phyloP scores from a whole-genome alignment of 2,888 invertebrate genomes.

The Scaptodrosophila latifasciaeformis region DNA sequence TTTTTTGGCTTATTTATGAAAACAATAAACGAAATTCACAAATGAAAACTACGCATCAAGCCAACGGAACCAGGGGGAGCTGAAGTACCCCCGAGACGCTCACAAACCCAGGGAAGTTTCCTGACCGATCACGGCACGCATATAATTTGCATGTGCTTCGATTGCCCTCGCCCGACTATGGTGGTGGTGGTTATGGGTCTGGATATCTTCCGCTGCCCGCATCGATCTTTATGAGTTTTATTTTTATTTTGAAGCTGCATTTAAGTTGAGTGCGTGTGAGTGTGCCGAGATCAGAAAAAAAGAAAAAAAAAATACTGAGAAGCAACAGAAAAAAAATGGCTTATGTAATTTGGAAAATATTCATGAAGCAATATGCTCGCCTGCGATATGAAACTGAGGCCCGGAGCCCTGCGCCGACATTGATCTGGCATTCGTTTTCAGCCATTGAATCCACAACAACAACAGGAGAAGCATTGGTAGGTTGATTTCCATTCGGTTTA shows the following conservation, averaged over 20 bases:
- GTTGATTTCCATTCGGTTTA: too few species aligned
- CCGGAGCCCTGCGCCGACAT: slow-evolving; percentile 41
- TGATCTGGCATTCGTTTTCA: slow-evolving; percentile 62
- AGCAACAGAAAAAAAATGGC: slow-evolving; percentile 58
- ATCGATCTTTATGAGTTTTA: slow-evolving; percentile 49
- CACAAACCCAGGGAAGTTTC: slow-evolving; percentile 34
- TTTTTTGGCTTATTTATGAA: slow-evolving; percentile 57
- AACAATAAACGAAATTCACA: slow-evolving; percentile 56
- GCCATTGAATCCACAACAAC: slow-evolving; percentile 34
- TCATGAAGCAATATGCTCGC: slow-evolving; percentile 71
- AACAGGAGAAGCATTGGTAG: slow-evolving; percentile 22
- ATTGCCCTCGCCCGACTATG: too few species aligned
- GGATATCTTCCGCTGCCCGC: slow-evolving; percentile 41
- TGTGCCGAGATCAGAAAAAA: neutral
- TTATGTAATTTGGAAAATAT: slow-evolving; percentile 73
- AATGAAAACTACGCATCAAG: slow-evolving; percentile 52
- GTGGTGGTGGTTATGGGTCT: too few species aligned
- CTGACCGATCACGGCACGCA: slow-evolving; percentile 53
- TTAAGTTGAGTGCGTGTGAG: neutral
- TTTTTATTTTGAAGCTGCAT: neutral
- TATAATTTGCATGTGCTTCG: slow-evolving; percentile 68
- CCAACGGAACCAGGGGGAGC: slow-evolving; percentile 6
- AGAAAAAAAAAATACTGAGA: too few species aligned
- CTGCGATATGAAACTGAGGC: slow-evolving; percentile 61
- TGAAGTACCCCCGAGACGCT: neutral